Evolutionary conservation across 2,113 vertebrate species (phyloP).

Genomic region (Macroglossus sobrinus): DNA sequence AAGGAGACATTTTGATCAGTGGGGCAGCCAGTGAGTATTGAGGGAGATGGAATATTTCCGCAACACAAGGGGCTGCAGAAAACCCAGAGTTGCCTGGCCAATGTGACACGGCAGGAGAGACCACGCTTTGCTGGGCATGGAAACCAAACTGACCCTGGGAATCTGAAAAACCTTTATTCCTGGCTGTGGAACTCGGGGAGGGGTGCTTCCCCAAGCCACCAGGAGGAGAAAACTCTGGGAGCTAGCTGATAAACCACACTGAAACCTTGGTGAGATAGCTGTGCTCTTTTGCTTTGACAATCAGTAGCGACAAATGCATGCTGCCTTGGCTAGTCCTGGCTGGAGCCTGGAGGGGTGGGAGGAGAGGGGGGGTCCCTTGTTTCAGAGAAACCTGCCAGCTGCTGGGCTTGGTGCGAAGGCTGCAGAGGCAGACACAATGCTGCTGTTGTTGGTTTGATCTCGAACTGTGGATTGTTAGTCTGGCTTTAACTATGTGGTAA

Average conservation of each 20-base stretch:
- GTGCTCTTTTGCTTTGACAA: conserved; percentile 63
- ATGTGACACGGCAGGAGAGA: not conserved
- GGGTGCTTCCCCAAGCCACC: not conserved
- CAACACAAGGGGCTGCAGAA: not conserved
- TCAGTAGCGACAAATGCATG: conserved; percentile 61
- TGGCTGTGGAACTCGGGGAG: not conserved
- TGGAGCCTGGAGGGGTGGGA: conserved; percentile 45
- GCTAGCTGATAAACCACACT: not conserved
- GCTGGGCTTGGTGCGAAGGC: conserved; percentile 87
- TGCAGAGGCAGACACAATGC: conserved; percentile 90
- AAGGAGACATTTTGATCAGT: conserved; percentile 77
- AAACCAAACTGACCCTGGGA: conserved; percentile 36
- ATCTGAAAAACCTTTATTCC: conserved; percentile 31
- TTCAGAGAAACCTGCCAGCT: conserved; percentile 87
- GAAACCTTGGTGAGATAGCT: conserved; percentile 50
- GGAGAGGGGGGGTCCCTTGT: conserved; percentile 79
- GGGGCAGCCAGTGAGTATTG: conserved; percentile 69
- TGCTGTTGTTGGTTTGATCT: conserved; percentile 92
- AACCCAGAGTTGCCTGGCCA: not conserved
- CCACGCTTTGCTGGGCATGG: not conserved
- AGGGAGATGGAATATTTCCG: conserved; percentile 49
- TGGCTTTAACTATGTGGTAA: conserved; percentile 90
- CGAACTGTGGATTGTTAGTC: conserved; percentile 88
- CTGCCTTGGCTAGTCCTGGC: conserved; percentile 69
- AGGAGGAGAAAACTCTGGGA: conserved; percentile 18